Base-by-base conservation (phyloP, 2,888 invertebrate genomes). In the Tuta absoluta region DNA sequence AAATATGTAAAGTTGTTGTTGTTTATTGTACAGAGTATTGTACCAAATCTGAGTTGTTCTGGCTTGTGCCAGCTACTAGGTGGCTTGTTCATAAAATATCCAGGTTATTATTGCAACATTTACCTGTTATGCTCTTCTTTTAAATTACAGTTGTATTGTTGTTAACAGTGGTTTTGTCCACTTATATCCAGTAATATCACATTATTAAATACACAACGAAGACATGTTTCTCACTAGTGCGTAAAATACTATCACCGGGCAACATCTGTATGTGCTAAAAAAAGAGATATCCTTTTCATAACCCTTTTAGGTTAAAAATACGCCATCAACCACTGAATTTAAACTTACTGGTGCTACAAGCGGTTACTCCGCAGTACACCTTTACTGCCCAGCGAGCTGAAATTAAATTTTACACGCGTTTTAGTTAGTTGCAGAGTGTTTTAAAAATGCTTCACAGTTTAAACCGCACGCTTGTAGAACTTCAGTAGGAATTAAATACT, bases 331-430 rank as follows among this genome's bases (percentile, higher is more conserved):
- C 45, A 45, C 45, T 45, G 45, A 45, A 11, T 45, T n/a, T n/a
- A n/a, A 45, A 45, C 45, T 14, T 14, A 41, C 41, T 41, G 41
- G 41, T 12, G 41, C 14, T 45, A 17, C 45, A 45, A n/a, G 45
- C 45, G 45, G 45, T 17, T 45, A n/a, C 45, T 17, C 45, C 8
- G n/a, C 45, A 45, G 17, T 24, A 8, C 21, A 53, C 51, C 23
- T 53, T 53, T 23, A 21, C 51, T 23, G 51, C 23, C 23, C 51
- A 53, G 23, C 51, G 51, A 23, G 51, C 24, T 53, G 51, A 23
- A 53, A 23, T 53, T 23, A 24, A 53, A 53, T 53, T 53, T 53
- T 23, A 53, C 51, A 53, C 51, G 51, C 51, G 19, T 53, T 53
- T 23, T 23, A 53, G 23, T 53, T 23, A 14, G 23, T 23, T 53